Conservation (phyloP, 2,888 invertebrate species). For the Exocentrus adspersus region DNA sequence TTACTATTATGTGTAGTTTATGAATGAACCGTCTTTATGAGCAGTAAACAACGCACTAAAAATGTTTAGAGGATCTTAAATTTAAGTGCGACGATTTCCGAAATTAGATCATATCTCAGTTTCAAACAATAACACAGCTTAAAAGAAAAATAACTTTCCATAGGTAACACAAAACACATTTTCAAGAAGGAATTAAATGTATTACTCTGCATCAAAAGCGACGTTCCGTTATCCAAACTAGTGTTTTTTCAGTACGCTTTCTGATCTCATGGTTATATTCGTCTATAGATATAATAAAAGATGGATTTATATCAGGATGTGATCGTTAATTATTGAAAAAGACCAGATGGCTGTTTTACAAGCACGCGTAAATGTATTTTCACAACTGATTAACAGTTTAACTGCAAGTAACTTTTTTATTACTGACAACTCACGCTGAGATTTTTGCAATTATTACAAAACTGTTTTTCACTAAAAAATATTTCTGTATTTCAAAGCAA, state of each 20-base stretch:
- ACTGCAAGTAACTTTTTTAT: not conserved
- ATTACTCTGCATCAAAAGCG: too few relatives aligned
- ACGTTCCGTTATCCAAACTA: too few relatives aligned
- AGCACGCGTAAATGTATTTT: not conserved
- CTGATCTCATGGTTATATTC: too few relatives aligned
- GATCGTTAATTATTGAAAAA: not conserved
- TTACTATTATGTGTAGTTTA: conserved; percentile 1
- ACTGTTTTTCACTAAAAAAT: too few relatives aligned
- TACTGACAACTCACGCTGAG: too few relatives aligned
- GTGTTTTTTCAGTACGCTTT: too few relatives aligned
- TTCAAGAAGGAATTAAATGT: too few relatives aligned
- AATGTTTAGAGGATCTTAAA: conserved; percentile 6
- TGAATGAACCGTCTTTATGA: conserved; percentile 9
- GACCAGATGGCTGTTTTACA: not conserved
- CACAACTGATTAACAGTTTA: not conserved
- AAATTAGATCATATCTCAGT: not conserved
- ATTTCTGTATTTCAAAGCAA: too few relatives aligned
- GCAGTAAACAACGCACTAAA: conserved; percentile 2
- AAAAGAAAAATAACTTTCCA: not conserved
- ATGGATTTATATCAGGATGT: not conserved
- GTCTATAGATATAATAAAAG: conserved; percentile 1
- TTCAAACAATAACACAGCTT: not conserved
- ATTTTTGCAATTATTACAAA: too few relatives aligned
- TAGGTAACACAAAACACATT: too few relatives aligned
- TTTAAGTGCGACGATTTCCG: conserved; percentile 1